Evolutionary conservation across 2,888 invertebrate species (phyloP).

Genomic region (Reticulitermes lucifugus): DNA sequence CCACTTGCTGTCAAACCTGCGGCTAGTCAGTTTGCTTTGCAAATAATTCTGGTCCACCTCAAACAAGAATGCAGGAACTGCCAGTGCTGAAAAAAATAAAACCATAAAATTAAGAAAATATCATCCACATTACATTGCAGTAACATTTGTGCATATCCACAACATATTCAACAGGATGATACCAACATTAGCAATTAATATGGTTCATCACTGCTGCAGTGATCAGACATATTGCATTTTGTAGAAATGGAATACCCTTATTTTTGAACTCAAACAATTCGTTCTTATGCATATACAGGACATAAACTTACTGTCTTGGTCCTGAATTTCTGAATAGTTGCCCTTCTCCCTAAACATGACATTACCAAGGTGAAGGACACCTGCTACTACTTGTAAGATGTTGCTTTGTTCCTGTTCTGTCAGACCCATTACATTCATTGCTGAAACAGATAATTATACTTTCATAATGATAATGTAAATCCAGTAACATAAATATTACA

Average conservation of each 20-base stretch:
- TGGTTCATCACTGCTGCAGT: too few species aligned
- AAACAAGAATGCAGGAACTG: constrained; percentile 72
- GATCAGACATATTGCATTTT: too few species aligned
- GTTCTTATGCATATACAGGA: not conserved
- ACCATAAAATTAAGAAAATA: not conserved
- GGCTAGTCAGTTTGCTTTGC: constrained; percentile 70
- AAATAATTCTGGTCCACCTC: constrained; percentile 69
- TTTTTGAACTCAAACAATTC: too few species aligned
- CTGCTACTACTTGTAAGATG: constrained; percentile 70
- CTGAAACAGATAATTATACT: constrained; percentile 58
- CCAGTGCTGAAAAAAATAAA: constrained; percentile 65
- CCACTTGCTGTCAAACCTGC: constrained; percentile 76
- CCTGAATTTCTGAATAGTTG: constrained; percentile 68
- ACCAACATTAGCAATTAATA: too few species aligned
- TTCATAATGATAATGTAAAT: too few species aligned
- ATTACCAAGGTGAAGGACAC: constrained; percentile 74
- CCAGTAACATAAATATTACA: too few species aligned
- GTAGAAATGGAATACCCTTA: too few species aligned
- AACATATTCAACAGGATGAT: too few species aligned
- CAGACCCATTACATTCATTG: constrained; percentile 73
- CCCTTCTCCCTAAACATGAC: constrained; percentile 69
- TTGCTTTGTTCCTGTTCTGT: constrained; percentile 66
- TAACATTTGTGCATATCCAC: too few species aligned
- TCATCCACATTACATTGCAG: too few species aligned
- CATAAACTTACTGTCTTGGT: constrained; percentile 68